phyloP scores from a whole-genome alignment of 2,797 vertebrate genomes.

The Poecilia picta region DNA sequence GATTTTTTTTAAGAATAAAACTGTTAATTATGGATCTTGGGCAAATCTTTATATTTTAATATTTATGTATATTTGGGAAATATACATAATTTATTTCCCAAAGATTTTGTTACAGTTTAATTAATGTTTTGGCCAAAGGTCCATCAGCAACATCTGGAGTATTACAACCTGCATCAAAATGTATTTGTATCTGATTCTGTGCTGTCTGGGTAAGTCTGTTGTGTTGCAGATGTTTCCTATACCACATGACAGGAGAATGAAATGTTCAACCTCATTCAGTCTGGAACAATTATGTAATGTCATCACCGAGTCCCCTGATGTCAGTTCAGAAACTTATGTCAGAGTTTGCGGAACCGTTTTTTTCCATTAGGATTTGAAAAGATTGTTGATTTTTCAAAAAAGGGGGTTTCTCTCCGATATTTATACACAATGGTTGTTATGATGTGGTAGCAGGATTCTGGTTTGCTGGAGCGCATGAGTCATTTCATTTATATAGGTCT shows the following conservation, averaged over 20 bases:
- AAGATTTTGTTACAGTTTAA: background rate
- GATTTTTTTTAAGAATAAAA: background rate
- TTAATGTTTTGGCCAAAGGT: conserved; percentile 1
- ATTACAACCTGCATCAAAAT: conserved; percentile 1
- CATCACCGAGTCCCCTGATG: conserved; percentile 34
- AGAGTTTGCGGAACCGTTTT: conserved; percentile 35
- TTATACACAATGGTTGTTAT: background rate
- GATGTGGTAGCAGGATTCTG: background rate
- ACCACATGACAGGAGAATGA: conserved; percentile 27
- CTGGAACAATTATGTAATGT: conserved; percentile 70
- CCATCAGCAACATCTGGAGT: background rate
- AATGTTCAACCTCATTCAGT: conserved; percentile 49
- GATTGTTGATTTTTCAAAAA: background rate
- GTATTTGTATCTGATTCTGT: background rate
- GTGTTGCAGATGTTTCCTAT: conserved; percentile 30
- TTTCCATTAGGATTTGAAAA: conserved; percentile 24
- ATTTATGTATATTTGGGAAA: background rate
- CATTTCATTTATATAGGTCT: background rate
- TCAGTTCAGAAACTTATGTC: conserved; percentile 37
- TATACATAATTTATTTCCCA: no score
- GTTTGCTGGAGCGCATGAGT: background rate
- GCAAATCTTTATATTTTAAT: no score
- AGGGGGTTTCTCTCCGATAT: background rate
- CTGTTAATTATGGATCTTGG: background rate
- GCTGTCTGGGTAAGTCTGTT: conserved; percentile 8